Evolutionary conservation across 2,113 vertebrate genomes (phyloP).

Genomic region (Eidolon helvum): DNA sequence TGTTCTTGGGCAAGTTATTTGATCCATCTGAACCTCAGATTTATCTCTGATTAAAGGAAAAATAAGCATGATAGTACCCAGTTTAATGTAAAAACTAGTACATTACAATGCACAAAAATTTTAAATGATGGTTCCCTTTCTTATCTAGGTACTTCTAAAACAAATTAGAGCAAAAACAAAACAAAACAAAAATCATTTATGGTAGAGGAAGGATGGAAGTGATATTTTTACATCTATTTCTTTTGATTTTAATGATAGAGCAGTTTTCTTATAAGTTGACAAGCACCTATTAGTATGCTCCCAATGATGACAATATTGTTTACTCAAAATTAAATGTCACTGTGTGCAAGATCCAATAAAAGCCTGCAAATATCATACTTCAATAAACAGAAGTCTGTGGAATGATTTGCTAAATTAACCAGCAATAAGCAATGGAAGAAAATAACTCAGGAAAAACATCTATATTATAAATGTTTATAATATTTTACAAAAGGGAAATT

Average conservation of each 20-base stretch:
- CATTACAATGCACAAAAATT: neutral
- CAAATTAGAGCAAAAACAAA: neutral
- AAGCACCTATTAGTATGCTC: neutral
- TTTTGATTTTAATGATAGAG: constrained; percentile 19
- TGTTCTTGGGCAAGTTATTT: neutral
- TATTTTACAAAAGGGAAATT: neutral
- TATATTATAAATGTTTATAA: too few species aligned
- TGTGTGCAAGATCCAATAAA: neutral
- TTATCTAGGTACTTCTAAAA: neutral
- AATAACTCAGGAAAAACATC: neutral
- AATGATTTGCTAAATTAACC: neutral
- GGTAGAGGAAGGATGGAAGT: neutral
- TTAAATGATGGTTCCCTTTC: neutral
- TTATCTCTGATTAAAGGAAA: neutral
- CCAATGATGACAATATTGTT: constrained; percentile 7
- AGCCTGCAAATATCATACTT: neutral
- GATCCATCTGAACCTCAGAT: neutral
- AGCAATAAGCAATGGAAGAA: neutral
- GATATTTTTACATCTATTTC: neutral
- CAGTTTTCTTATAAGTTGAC: neutral
- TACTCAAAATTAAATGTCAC: constrained; percentile 31
- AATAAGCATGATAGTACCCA: neutral
- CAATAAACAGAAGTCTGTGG: neutral
- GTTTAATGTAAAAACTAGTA: neutral
- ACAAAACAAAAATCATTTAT: neutral